Conservation (phyloP, 2,113 vertebrate genomes). For the Psephotus haematonotus region DNA sequence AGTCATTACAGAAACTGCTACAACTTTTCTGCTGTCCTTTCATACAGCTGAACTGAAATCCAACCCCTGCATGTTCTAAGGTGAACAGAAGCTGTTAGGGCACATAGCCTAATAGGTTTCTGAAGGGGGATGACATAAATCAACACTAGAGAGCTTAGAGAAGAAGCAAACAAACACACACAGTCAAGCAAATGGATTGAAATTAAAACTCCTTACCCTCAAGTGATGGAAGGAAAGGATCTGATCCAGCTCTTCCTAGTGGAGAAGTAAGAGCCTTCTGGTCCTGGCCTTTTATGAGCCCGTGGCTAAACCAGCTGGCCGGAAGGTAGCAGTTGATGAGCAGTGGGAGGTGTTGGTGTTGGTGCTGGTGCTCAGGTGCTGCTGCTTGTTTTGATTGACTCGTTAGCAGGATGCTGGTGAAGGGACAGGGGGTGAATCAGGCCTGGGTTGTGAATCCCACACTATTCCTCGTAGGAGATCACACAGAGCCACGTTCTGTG, state of each 20-base stretch:
- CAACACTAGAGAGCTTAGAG: neutral
- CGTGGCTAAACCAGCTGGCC: accelerated
- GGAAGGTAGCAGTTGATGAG: neutral
- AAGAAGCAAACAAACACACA: neutral
- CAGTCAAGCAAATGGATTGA: neutral
- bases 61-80: neutral
- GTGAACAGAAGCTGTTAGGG: neutral
- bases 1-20: neutral
- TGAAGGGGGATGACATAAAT: neutral
- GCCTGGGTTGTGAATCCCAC: neutral
- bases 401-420: neutral
- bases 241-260: accelerated
- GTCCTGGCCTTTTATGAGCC: neutral
- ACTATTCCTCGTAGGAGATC: neutral
- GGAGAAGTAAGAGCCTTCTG: accelerated
- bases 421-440: neutral
- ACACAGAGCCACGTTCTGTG: accelerated
- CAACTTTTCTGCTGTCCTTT: neutral
- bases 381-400: neutral
- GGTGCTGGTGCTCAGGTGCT: neutral
- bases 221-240: neutral
- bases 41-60: neutral
- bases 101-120: neutral
- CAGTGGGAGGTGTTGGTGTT: neutral
- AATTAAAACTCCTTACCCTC: neutral